Evolutionary conservation across 2,797 vertebrate genomes (phyloP).

Genomic region (Cygnus olor): DNA sequence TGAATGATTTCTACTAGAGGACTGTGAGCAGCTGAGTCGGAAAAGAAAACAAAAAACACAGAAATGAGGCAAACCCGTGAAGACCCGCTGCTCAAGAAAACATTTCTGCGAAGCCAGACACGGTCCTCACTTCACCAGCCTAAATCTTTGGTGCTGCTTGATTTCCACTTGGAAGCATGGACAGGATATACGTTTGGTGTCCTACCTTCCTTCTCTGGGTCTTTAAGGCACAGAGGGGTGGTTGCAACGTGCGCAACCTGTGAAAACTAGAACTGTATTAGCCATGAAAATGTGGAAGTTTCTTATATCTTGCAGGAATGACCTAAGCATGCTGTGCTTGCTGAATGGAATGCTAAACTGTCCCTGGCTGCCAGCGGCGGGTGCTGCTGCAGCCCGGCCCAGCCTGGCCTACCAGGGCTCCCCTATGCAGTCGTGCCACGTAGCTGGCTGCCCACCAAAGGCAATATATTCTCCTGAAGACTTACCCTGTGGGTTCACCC

Average conservation of each 20-base stretch:
- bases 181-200: conserved; percentile 15
- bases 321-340: conserved; percentile 72
- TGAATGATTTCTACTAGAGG: conserved; percentile 22
- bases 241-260: background rate
- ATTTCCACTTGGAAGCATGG: conserved; percentile 52
- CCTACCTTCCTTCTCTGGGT: conserved; percentile 38
- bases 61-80: conserved; percentile 52
- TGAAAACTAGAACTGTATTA: conserved; percentile 54
- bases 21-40: conserved; percentile 73
- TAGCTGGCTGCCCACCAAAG: conserved; percentile 35
- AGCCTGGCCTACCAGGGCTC: background rate
- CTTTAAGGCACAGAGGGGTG: conserved; percentile 29
- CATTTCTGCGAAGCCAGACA: background rate
- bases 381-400: background rate
- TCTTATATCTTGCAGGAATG: conserved; percentile 61
- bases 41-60: conserved; percentile 40
- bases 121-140: conserved; percentile 34
- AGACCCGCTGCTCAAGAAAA: conserved; percentile 43
- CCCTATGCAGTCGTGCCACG: conserved; percentile 40
- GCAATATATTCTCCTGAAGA: conserved; percentile 50
- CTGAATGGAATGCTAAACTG: conserved; percentile 68
- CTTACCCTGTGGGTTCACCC: conserved; percentile 49
- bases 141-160: conserved; percentile 62
- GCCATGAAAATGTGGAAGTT: conserved; percentile 45
- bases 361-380: conserved; percentile 39